A percentile compares a stretch with the other conserved stretches of the same genome.
phyloP scores from a whole-genome alignment of 2,888 invertebrate genomes.

The Sturmia bella region DNA sequence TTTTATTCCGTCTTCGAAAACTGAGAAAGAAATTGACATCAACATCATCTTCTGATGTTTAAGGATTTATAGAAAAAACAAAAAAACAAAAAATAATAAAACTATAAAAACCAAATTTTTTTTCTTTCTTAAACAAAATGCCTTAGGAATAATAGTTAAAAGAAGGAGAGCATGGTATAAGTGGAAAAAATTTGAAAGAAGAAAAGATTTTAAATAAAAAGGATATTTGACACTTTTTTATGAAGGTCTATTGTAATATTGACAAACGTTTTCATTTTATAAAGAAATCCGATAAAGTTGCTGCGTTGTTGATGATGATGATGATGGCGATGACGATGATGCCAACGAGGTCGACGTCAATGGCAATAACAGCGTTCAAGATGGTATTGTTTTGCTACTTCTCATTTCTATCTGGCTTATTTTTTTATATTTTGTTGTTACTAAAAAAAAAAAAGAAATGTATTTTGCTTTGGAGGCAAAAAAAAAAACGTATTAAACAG shows the following conservation, averaged over 20 bases:
- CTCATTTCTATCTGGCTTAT: too few relatives aligned
- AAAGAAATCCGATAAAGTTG: constrained; percentile 61
- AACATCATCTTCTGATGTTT: constrained; percentile 49
- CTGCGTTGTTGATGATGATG: constrained; percentile 69
- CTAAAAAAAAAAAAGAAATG: too few relatives aligned
- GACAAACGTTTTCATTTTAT: constrained; percentile 50
- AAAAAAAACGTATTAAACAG: too few relatives aligned
- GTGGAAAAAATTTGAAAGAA: constrained; percentile 10
- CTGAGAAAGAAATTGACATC: constrained; percentile 2
- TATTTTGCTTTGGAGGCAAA: too few relatives aligned
- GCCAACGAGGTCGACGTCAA: constrained; percentile 24
- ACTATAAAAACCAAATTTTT: constrained; percentile 30
- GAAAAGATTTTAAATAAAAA: constrained; percentile 57
- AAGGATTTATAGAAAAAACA: constrained; percentile 49
- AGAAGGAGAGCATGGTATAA: constrained; percentile 11
- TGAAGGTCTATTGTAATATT: constrained; percentile 65
- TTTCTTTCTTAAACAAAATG: constrained; percentile 31
- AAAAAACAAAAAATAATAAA: constrained; percentile 40
- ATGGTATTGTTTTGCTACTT: too few relatives aligned
- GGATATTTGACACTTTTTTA: constrained; percentile 71
- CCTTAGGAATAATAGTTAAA: constrained; percentile 36
- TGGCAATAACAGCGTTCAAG: not conserved
- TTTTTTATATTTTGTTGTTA: too few relatives aligned
- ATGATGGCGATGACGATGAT: constrained; percentile 69
- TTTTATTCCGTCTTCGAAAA: constrained; percentile 25